A percentile compares a stretch with the other conserved stretches of the same genome.
Conservation (phyloP, 2,113 vertebrate species). For the Misgurnus anguillicaudatus region DNA sequence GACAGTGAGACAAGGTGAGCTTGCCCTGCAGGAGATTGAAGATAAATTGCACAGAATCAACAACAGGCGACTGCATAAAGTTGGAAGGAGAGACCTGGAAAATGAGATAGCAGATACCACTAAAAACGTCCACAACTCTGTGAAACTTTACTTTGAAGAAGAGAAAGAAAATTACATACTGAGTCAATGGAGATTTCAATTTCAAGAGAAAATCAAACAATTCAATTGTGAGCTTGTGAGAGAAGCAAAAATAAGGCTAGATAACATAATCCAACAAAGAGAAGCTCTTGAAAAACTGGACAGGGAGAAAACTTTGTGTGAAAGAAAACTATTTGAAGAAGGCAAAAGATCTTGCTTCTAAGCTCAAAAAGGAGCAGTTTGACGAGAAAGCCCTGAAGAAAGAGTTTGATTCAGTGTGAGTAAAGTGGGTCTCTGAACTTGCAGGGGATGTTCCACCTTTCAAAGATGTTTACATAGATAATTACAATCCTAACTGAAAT, state of each 20-base stretch:
- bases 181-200: conserved; percentile 62
- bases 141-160: conserved; percentile 64
- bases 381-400: conserved; percentile 49
- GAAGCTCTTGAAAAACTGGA: conserved; percentile 53
- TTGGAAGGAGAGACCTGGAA: conserved; percentile 31
- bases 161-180: conserved; percentile 61
- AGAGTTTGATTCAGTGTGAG: conserved; percentile 59
- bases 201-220: conserved; percentile 47
- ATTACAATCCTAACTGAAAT: conserved; percentile 55
- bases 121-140: conserved; percentile 39
- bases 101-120: conserved; percentile 16
- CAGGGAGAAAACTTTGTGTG: conserved; percentile 41
- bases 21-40: conserved; percentile 60
- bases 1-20: no score
- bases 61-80: conserved; percentile 45
- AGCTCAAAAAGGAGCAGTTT: conserved; percentile 29
- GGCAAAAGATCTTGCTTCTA: conserved; percentile 55
- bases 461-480: conserved; percentile 47
- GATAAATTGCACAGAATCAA: conserved; percentile 58
- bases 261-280: conserved; percentile 47
- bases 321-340: conserved; percentile 54
- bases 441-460: not conserved
- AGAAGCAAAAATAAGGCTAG: conserved; percentile 53
- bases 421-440: conserved; percentile 41
- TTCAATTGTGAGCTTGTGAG: conserved; percentile 51